phyloP scores from a whole-genome alignment of 2,113 vertebrate species.

The Scopus umbretta region DNA sequence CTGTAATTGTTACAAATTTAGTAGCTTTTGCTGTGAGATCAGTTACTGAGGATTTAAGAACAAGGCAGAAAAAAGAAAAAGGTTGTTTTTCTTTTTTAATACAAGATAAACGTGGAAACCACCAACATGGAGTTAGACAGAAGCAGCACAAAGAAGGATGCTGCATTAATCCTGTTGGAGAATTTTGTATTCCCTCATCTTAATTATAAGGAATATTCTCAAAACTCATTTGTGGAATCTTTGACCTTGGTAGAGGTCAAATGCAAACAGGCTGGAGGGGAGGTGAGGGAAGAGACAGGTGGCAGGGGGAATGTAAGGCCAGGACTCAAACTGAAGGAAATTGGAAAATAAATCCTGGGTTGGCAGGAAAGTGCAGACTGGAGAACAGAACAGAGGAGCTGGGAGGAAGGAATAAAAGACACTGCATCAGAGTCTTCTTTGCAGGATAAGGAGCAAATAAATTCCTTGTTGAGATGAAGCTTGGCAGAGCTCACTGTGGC shows the following conservation, averaged over 20 bases:
- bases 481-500: slow-evolving; percentile 42
- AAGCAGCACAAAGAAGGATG: neutral
- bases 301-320: neutral
- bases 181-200: neutral
- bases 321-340: neutral
- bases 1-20: slow-evolving; percentile 51
- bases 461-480: slow-evolving; percentile 36
- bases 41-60: slow-evolving; percentile 14
- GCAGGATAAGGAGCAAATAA: slow-evolving; percentile 36
- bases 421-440: slow-evolving; percentile 6
- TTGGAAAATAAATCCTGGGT: slow-evolving; percentile 33
- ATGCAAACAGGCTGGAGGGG: neutral
- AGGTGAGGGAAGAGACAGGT: slow-evolving; percentile 13
- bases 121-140: neutral
- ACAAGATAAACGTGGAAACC: neutral
- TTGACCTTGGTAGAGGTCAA: slow-evolving; percentile 34
- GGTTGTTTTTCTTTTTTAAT: neutral
- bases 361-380: neutral
- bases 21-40: slow-evolving; percentile 8
- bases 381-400: neutral
- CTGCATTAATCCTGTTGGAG: neutral
- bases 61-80: neutral
- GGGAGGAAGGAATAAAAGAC: slow-evolving; percentile 10
- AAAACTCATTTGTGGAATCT: slow-evolving; percentile 1
- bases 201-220: neutral